Evolutionary conservation across 2,888 invertebrate genomes (phyloP).

Genomic region (Troides oblongomaculatus): DNA sequence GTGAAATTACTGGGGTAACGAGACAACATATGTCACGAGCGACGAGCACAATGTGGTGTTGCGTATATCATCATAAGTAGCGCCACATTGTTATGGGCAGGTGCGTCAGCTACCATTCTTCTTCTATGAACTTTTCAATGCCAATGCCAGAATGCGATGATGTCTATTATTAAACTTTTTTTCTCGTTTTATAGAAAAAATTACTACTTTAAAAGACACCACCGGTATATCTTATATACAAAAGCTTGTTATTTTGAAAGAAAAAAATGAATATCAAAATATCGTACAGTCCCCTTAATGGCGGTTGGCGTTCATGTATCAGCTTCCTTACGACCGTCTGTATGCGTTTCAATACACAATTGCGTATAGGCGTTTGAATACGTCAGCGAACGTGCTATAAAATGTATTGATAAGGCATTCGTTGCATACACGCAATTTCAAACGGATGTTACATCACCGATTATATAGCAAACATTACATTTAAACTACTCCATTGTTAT

Average conservation of each 20-base stretch:
- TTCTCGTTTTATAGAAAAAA: too few relatives aligned
- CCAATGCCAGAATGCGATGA: too few relatives aligned
- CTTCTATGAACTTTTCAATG: too few relatives aligned
- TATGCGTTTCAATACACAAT: constrained; percentile 21
- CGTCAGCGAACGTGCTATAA: constrained; percentile 16
- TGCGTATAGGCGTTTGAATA: constrained; percentile 18
- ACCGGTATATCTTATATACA: too few relatives aligned
- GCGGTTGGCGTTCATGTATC: not conserved
- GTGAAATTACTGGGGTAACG: too few relatives aligned
- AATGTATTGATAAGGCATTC: constrained; percentile 18
- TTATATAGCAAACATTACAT: constrained; percentile 9
- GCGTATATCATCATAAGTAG: too few relatives aligned
- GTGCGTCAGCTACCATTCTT: too few relatives aligned
- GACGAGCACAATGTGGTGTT: too few relatives aligned
- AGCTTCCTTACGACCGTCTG: constrained; percentile 10
- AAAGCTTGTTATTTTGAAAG: not conserved
- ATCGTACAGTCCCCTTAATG: not conserved
- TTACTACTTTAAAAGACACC: too few relatives aligned
- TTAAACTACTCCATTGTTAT: not conserved
- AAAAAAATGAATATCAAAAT: not conserved
- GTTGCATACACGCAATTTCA: constrained; percentile 11
- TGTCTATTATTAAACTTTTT: too few relatives aligned
- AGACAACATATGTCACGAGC: too few relatives aligned
- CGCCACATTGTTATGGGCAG: too few relatives aligned
- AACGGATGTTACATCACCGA: constrained; percentile 19